phyloP scores from a whole-genome alignment of 2,113 vertebrate species.

The Puma concolor region DNA sequence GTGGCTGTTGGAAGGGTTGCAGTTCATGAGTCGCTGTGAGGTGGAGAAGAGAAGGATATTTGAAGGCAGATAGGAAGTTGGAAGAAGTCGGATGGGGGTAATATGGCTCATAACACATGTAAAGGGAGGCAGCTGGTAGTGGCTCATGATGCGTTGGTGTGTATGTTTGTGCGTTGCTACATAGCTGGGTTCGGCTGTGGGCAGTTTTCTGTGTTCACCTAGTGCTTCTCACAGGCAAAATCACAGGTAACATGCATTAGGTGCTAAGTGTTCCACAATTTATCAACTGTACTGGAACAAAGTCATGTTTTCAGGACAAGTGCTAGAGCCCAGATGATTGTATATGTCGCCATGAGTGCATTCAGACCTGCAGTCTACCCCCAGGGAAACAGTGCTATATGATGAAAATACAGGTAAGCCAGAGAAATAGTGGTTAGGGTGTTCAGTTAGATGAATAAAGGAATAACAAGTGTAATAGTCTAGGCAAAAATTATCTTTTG shows the following conservation, averaged over 20 bases:
- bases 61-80: neutral
- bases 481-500: neutral
- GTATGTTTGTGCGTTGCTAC: neutral
- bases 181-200: neutral
- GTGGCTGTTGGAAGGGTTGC: neutral
- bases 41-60: neutral
- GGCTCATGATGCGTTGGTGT: accelerated
- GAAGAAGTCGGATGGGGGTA: no score
- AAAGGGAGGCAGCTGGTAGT: neutral
- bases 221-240: neutral
- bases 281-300: neutral
- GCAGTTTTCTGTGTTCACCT: neutral
- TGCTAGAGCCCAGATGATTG: neutral
- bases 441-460: neutral
- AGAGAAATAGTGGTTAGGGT: neutral
- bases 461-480: neutral
- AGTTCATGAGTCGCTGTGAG: neutral
- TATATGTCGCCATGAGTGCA: neutral
- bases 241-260: neutral
- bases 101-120: neutral
- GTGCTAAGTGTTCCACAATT: neutral
- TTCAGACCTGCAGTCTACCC: neutral
- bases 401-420: neutral
- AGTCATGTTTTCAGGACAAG: neutral
- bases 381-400: neutral